Percentiles rank a stretch among this genome's conserved stretches.
phyloP scores from a whole-genome alignment of 2,113 vertebrate species.

The Gymnocephalus cernua region DNA sequence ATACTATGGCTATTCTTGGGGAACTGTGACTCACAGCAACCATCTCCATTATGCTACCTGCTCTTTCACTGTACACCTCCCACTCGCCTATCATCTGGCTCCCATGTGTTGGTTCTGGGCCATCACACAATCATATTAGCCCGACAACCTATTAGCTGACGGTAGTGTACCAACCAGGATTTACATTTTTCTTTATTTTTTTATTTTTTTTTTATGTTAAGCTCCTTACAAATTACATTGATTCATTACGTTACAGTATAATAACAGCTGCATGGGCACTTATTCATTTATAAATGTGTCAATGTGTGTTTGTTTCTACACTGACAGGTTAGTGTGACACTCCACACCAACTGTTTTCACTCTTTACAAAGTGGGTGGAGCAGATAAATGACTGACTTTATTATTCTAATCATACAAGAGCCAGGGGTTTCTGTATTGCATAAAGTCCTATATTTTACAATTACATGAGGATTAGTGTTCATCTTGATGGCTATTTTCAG shows the following conservation, averaged over 20 bases:
- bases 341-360: slow-evolving; percentile 7
- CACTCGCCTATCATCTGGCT: slow-evolving; percentile 53
- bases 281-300: slow-evolving; percentile 6
- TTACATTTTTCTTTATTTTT: background rate
- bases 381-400: background rate
- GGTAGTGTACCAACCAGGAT: background rate
- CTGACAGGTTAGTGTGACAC: background rate
- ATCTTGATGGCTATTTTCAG: background rate
- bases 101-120: slow-evolving; percentile 44
- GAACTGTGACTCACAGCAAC: slow-evolving; percentile 70
- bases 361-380: slow-evolving; percentile 31
- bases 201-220: background rate
- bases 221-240: slow-evolving; percentile 18
- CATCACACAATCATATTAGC: slow-evolving; percentile 18
- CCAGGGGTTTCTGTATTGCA: background rate
- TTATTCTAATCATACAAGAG: background rate
- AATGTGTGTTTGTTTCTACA: slow-evolving; percentile 5
- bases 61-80: slow-evolving; percentile 53
- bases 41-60: slow-evolving; percentile 65
- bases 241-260: slow-evolving; percentile 17
- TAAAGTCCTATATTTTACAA: background rate
- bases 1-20: slow-evolving; percentile 60
- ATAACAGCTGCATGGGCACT: background rate
- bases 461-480: background rate
- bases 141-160: slow-evolving; percentile 39